A percentile compares a stretch with the other conserved stretches of the same genome.
Conservation (phyloP, 2,888 invertebrate species). For the Sinodicranocentrus sp. region DNA sequence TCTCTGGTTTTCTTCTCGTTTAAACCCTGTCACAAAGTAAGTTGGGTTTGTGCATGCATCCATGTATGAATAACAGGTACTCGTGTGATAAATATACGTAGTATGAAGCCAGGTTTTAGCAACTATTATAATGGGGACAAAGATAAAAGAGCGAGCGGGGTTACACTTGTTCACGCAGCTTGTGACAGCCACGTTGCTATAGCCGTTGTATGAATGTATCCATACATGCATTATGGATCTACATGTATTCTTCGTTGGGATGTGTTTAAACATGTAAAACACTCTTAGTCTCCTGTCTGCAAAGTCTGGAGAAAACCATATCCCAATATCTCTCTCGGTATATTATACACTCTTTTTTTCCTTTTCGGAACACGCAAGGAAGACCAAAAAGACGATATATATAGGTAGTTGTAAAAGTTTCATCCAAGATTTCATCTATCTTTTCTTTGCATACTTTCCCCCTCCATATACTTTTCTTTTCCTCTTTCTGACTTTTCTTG, state of each 20-base stretch:
- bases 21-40: slow-evolving; percentile 24
- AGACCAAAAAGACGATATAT: not conserved
- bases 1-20: slow-evolving; percentile 26
- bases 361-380: slow-evolving; percentile 15
- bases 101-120: not conserved
- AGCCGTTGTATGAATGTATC: not conserved
- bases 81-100: slow-evolving; percentile 16
- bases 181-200: slow-evolving; percentile 49
- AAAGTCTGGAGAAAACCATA: too few relatives aligned
- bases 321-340: too few relatives aligned
- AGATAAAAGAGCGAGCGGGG: slow-evolving; percentile 25
- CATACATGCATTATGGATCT: slow-evolving; percentile 10
- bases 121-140: slow-evolving; percentile 22
- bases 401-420: slow-evolving; percentile 46
- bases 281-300: too few relatives aligned
- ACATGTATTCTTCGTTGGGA: not conserved
- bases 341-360: slow-evolving; percentile 3
- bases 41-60: slow-evolving; percentile 23
- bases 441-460: slow-evolving; percentile 23
- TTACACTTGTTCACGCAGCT: slow-evolving; percentile 41
- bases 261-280: too few relatives aligned
- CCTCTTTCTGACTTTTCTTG: slow-evolving; percentile 10
- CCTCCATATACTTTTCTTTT: not conserved
- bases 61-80: slow-evolving; percentile 24
- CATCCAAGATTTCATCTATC: slow-evolving; percentile 48